Base-by-base conservation (phyloP, 92 coral and sea anemone genomes). In the Zoanthus sansibaricus region DNA sequence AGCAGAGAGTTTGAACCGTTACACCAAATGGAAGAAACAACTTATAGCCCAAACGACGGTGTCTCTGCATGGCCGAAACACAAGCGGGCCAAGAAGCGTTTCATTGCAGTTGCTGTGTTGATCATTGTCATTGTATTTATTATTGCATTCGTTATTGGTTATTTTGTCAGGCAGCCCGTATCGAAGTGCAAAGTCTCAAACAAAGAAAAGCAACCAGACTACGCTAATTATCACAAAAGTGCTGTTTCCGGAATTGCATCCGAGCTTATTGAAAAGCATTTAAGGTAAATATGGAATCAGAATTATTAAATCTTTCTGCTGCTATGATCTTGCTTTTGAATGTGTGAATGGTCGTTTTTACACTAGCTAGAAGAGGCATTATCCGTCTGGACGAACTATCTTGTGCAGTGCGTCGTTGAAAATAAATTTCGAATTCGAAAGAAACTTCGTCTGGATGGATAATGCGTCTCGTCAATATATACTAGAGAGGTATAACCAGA, bases 91-190 rank as follows among this genome's bases (percentile, higher is more conserved):
- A 25, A 64, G 42, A 91, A 73, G 76, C 71, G 80, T 54, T 56
- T 92, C 9, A 78, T 94, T n/a, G 76, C 85, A 32, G 86, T 73
- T 33, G n/a, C 82, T 16, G 71, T 88, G 20, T 76, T 82, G 18
- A 75, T 87, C 59, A 88, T 91, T 78, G 31, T 91, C 25, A 76
- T 91, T 12, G 82, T 94, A 14, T 33, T 94, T 16, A 77, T 79
- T 18, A 88, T 84, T 9, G 93, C 93, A 10, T 94, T 94, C 75
- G 82, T 79, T 1, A 89, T 83, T 32, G 97, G 97, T 1, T 94
- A 90, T 74, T 70, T 94, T 3, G 93, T 86, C 33, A 74, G 90
- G 47, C 90, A 87, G n/a, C 89, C 86, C 11, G 84, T 59, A 1
- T 77, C 83, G 51, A 86, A 82, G 5, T 91, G 94, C 90, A 88